These are phyloP conservation scores for Patella caerulea DNA, from an alignment of 2,888 invertebrate genomes.

Conservation along the genomic window DNA sequence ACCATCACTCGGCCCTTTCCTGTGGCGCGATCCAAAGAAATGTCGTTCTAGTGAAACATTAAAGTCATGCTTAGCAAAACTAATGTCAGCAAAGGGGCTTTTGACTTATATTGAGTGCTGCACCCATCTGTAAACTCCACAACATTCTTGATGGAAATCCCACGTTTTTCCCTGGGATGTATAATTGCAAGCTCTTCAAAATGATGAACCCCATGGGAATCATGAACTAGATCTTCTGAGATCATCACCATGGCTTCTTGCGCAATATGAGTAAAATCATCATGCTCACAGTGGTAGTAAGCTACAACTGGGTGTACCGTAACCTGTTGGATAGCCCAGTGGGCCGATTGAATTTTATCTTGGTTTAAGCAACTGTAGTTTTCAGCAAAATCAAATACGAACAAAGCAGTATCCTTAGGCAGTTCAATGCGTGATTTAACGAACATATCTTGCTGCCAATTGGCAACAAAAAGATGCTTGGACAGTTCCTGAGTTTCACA, in stretches of 20 bases:
- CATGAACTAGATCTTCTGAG: neutral
- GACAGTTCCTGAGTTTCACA: neutral
- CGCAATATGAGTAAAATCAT: neutral
- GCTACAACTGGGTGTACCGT: constrained; percentile 13
- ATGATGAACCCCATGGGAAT: neutral
- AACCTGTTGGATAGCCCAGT: constrained; percentile 14
- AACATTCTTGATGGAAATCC: neutral
- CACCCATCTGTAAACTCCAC: constrained; percentile 8
- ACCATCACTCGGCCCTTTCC: neutral
- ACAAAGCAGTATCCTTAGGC: neutral
- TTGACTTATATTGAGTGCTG: constrained; percentile 6
- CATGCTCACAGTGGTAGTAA: neutral
- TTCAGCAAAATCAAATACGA: neutral
- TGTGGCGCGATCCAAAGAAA: neutral
- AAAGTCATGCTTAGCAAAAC: neutral
- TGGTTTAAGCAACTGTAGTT: too few species aligned
- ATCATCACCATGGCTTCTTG: neutral
- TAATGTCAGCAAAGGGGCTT: constrained; percentile 1
- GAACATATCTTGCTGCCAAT: neutral
- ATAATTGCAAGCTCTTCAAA: neutral
- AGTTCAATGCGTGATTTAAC: neutral
- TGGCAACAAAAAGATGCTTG: neutral
- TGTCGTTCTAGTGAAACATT: neutral
- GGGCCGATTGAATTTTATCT: constrained; percentile 18
- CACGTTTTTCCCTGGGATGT: neutral